Evolutionary conservation across 1,140 invertebrate species (phyloP), one percentile per base, ranked within the genome.

Genomic region (Drosophila pectinifera): DNA sequence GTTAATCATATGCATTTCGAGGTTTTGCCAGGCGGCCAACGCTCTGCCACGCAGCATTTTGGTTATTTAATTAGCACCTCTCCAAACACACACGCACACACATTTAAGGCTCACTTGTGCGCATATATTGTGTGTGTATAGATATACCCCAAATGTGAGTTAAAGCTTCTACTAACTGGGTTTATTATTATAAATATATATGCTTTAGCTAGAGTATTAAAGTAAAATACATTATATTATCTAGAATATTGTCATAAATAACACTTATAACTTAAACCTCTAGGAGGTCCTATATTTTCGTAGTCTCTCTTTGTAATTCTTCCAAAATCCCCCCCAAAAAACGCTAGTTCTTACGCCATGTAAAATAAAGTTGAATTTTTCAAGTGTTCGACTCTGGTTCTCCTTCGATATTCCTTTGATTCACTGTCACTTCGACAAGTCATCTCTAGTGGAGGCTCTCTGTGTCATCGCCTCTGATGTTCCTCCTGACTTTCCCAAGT

Each of bases 1-100:
- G 69, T 86, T 86, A 85, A 85, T 85, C 63, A 78, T 81, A 86
- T 85, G 82, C 82, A 64, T 55, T 76, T 58, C 49, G 43, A 39
- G 73, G 72, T 51, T 73, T 56, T 67, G 51, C 53, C 49, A 53
- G 31, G 31, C 49, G 31, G 49, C 48, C 31, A 39, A 42, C 56
- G 70, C 38, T 73, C 53, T 75, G 49, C 53, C 62, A 68, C 53
- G 41, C 59, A 56, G 49, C 64, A 82, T 75, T 88, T 82, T 79
- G 78, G 72, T 62, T 78, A 88, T 88, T 86, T 79, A 82, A 86
- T 86, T 86, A 86, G 74, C 62, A 49, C 46, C 43, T 31, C 63
- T 22, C 14, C 55, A 63, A 22, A 18, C 31, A 53, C 43, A 45
- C 39, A 18, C 31, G 48, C 43, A 45, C 39, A n/a, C 48, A 48